Conservation (phyloP, 2,888 invertebrate genomes). For the Agriotes lineatus region DNA sequence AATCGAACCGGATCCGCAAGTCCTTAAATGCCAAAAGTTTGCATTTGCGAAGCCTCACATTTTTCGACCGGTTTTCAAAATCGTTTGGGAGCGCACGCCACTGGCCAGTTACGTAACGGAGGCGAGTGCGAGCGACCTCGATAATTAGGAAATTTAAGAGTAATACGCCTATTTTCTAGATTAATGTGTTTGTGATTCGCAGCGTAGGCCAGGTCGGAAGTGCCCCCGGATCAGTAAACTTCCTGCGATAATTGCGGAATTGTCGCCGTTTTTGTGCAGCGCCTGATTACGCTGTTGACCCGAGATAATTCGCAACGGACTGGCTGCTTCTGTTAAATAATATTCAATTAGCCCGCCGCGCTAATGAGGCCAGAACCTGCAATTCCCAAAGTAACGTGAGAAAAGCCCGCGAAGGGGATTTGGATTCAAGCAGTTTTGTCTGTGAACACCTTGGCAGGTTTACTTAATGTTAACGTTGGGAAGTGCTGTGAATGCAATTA, state of each 20-base stretch:
- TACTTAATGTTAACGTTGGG: too few relatives aligned
- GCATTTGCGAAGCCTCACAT: too few relatives aligned
- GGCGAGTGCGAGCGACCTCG: neutral
- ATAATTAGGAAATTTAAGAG: neutral
- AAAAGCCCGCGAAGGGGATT: slow-evolving; percentile 8
- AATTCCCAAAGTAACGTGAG: slow-evolving; percentile 16
- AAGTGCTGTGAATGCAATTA: too few relatives aligned
- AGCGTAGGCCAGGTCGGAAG: slow-evolving; percentile 38
- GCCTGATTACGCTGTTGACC: slow-evolving; percentile 18
- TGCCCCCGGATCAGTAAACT: slow-evolving; percentile 36
- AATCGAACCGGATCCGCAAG: too few relatives aligned
- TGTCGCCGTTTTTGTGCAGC: slow-evolving; percentile 13
- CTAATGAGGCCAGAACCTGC: slow-evolving; percentile 2
- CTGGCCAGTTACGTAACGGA: too few relatives aligned
- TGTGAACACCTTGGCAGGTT: too few relatives aligned
- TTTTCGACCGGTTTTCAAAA: too few relatives aligned
- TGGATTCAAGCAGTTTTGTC: too few relatives aligned
- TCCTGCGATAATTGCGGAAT: slow-evolving; percentile 35
- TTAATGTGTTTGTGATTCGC: slow-evolving; percentile 21
- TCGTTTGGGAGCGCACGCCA: too few relatives aligned
- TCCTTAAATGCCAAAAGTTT: too few relatives aligned
- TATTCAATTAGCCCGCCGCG: neutral
- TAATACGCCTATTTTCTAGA: slow-evolving; percentile 17
- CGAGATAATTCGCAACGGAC: slow-evolving; percentile 21
- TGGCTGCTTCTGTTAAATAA: neutral